These are phyloP conservation scores for Eupithecia pulchellata DNA, from an alignment of 2,888 invertebrate species.

Conservation along the genomic window DNA sequence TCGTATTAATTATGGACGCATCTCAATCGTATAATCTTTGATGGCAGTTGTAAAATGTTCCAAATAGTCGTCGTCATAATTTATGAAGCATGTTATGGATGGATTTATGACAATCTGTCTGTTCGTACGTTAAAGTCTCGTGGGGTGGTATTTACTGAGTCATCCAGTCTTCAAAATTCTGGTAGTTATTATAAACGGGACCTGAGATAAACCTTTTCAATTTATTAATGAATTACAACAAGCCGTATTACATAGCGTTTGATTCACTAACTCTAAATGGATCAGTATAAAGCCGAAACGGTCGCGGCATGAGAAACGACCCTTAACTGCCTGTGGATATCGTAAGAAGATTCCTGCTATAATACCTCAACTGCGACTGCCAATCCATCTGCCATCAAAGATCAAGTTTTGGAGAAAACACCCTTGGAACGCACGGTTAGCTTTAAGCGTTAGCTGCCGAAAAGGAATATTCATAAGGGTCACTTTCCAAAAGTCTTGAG, in stretches of 20 bases:
- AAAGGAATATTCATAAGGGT: too few relatives aligned
- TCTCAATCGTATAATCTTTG: slow-evolving; percentile 82
- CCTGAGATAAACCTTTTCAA: not conserved
- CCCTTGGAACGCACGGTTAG: too few relatives aligned
- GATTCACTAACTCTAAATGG: not conserved
- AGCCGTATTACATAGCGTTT: not conserved
- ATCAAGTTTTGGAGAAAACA: too few relatives aligned
- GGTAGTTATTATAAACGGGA: not conserved
- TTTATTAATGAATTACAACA: too few relatives aligned
- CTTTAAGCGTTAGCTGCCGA: too few relatives aligned
- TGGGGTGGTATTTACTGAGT: slow-evolving; percentile 7
- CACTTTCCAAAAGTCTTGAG: too few relatives aligned
- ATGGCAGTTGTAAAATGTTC: slow-evolving; percentile 83
- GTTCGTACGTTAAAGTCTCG: slow-evolving; percentile 34
- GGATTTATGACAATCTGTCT: slow-evolving; percentile 74
- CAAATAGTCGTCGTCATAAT: slow-evolving; percentile 83
- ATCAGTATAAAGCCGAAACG: not conserved
- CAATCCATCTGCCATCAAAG: too few relatives aligned
- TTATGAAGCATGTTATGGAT: slow-evolving; percentile 83
- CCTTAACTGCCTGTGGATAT: too few relatives aligned
- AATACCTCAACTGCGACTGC: too few relatives aligned
- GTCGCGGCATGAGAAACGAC: too few relatives aligned
- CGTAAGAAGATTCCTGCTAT: too few relatives aligned
- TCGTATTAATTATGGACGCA: slow-evolving; percentile 83
- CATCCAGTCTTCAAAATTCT: slow-evolving; percentile 3